These are phyloP conservation scores for Reticulitermes speratus DNA, from an alignment of 1,140 invertebrate species.

Conservation along the genomic window DNA sequence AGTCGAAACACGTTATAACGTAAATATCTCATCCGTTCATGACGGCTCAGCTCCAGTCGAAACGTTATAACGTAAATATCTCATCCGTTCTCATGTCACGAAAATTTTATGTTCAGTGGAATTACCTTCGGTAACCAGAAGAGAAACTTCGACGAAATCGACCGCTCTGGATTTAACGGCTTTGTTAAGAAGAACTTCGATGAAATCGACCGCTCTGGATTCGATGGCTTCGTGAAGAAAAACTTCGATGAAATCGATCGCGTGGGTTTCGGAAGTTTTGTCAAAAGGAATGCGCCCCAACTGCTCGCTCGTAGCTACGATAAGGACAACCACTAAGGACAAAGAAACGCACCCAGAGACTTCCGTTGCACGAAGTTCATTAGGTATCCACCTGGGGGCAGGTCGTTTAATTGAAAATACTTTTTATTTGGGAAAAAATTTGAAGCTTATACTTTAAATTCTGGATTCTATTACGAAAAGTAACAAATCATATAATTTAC, in stretches of 20 bases:
- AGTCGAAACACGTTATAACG: too few species aligned
- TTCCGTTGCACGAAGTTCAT: neutral
- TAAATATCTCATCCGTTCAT: too few species aligned
- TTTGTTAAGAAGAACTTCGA: conserved; percentile 58
- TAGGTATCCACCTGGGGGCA: neutral
- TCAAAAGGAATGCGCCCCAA: conserved; percentile 40
- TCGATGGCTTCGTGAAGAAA: conserved; percentile 45
- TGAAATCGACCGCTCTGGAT: conserved; percentile 56
- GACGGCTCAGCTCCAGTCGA: too few species aligned
- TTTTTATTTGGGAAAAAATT: neutral
- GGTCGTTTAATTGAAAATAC: neutral
- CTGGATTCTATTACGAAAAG: neutral
- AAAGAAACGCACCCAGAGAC: neutral
- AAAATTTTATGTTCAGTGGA: conserved; percentile 38
- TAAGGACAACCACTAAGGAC: conserved; percentile 15
- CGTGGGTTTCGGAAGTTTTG: conserved; percentile 48
- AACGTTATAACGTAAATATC: too few species aligned
- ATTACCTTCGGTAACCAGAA: conserved; percentile 42
- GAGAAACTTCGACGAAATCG: conserved; percentile 55
- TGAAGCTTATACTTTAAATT: neutral
- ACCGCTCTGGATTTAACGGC: conserved; percentile 44
- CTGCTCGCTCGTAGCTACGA: conserved; percentile 22
- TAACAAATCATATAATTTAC: neutral
- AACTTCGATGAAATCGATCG: conserved; percentile 66
- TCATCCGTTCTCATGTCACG: too few species aligned